These are phyloP conservation scores for Synanthedon vespiformis DNA, from an alignment of 2,888 invertebrate genomes.

Conservation along the genomic window DNA sequence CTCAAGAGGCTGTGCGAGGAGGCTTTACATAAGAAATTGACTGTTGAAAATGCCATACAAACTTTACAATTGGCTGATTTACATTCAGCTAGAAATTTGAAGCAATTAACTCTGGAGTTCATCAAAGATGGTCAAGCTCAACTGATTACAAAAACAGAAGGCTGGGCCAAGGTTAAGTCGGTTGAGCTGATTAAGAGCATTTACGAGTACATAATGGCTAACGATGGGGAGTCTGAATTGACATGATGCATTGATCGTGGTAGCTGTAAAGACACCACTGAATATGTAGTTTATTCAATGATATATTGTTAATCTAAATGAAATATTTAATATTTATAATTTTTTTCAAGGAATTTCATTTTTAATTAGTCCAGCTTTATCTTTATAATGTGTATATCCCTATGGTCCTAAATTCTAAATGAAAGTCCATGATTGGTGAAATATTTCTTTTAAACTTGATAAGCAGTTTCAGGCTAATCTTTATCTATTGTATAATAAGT, in stretches of 20 bases:
- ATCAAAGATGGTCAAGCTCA: constrained; percentile 59
- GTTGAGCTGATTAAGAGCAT: constrained; percentile 54
- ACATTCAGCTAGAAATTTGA: constrained; percentile 47
- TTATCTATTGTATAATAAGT: no score
- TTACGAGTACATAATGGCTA: constrained; percentile 53
- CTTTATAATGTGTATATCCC: no score
- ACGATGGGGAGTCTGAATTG: constrained; percentile 47
- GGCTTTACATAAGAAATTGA: constrained; percentile 50
- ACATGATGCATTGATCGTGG: constrained; percentile 13
- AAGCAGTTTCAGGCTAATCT: no score
- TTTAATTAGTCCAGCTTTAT: no score
- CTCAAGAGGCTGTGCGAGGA: constrained; percentile 55
- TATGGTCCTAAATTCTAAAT: no score
- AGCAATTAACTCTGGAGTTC: constrained; percentile 48
- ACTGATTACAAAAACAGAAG: constrained; percentile 52
- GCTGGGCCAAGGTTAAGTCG: constrained; percentile 51
- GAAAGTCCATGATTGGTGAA: no score
- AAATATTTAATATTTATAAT: no score
- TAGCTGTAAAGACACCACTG: background rate
- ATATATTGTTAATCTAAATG: no score
- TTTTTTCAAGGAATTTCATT: no score
- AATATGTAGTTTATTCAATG: background rate
- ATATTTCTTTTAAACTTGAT: no score
- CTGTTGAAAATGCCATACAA: constrained; percentile 58
- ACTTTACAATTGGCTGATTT: constrained; percentile 54